A percentile compares a stretch with the other conserved stretches of the same genome.
Evolutionary conservation across 2,113 vertebrate genomes (phyloP).

Genomic region (Todiramphus chloris): DNA sequence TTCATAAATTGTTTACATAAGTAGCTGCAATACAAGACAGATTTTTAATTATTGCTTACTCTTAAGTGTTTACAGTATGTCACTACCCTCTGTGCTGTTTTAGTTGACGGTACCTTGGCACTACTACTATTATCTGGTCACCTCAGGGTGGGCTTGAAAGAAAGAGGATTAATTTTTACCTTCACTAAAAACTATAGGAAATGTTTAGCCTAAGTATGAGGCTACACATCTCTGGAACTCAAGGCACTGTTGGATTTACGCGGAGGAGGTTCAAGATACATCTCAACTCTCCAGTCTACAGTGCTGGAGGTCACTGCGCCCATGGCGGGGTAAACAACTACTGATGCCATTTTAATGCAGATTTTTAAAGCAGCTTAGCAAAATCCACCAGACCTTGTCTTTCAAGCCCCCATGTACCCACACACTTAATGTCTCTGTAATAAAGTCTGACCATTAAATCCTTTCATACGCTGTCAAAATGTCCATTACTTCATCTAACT

Average conservation of each 20-base stretch:
- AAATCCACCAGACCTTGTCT: not conserved
- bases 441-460: not conserved
- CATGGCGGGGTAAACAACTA: not conserved
- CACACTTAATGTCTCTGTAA: not conserved
- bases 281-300: not conserved
- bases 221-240: not conserved
- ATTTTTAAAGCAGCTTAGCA: not conserved
- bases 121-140: not conserved
- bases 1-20: constrained; percentile 76
- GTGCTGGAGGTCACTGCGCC: not conserved
- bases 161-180: not conserved
- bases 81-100: constrained; percentile 6
- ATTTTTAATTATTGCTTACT: constrained; percentile 52
- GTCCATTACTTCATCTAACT: not conserved
- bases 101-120: not conserved
- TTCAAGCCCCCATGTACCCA: not conserved
- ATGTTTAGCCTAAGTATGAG: not conserved
- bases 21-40: constrained; percentile 54
- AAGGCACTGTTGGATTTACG: not conserved
- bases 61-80: constrained; percentile 52
- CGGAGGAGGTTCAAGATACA: not conserved
- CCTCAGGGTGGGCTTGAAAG: constrained; percentile 9
- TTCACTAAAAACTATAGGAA: not conserved
- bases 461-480: not conserved
- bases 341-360: not conserved